Evolutionary conservation across 2,797 vertebrate species (phyloP).

Genomic region (Sternarchorhynchus goeldii): DNA sequence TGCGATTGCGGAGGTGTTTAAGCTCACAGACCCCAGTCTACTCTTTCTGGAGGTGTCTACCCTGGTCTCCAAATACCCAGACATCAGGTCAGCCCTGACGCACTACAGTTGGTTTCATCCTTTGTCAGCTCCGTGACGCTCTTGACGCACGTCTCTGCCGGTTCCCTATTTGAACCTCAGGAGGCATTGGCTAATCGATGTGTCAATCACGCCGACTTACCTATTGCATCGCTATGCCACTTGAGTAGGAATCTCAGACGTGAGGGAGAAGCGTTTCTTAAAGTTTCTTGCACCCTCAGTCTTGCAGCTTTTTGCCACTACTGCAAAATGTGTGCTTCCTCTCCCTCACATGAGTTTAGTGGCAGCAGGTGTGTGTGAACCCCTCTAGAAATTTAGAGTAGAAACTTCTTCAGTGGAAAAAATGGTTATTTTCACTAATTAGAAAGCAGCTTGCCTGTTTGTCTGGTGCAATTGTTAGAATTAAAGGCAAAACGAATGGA

Average conservation of each 20-base stretch:
- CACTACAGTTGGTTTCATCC: neutral
- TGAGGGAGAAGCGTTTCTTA: no score
- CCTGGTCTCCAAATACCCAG: conserved; percentile 93
- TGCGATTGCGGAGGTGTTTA: conserved; percentile 95
- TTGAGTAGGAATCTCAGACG: no score
- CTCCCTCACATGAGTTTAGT: no score
- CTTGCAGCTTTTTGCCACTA: neutral
- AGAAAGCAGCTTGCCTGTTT: no score
- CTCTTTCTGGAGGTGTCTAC: conserved; percentile 96
- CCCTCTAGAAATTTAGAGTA: no score
- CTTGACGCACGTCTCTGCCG: neutral
- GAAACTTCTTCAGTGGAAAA: no score
- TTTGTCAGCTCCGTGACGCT: neutral
- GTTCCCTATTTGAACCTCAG: neutral
- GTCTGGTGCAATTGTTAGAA: no score
- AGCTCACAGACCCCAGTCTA: conserved; percentile 93
- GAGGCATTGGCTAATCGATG: neutral
- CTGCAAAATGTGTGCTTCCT: neutral
- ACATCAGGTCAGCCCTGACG: conserved; percentile 84
- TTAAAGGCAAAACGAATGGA: no score
- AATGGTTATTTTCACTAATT: no score
- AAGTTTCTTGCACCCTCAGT: no score
- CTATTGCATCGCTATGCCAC: no score
- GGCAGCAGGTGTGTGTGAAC: no score
- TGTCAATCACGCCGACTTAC: neutral